These are phyloP conservation scores for Uromys caudimaculatus DNA, from an alignment of 2,797 vertebrate genomes.

Conservation along the genomic window DNA sequence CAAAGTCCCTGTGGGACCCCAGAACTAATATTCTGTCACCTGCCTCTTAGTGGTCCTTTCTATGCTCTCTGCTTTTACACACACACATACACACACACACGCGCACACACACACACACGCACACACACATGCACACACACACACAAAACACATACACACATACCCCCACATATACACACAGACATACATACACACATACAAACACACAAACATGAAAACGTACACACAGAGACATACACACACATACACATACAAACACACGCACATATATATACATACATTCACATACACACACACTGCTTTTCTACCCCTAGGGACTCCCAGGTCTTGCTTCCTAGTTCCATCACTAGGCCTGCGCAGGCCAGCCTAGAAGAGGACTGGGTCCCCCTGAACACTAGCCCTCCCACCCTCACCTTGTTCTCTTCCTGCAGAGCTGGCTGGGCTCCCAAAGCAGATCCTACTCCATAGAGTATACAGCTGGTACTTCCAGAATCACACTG, in stretches of 20 bases:
- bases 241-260: not conserved
- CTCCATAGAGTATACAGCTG: not conserved
- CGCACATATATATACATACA: too few species aligned
- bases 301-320: not conserved
- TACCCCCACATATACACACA: fast-evolving
- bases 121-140: not conserved
- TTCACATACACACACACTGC: not conserved
- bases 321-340: not conserved
- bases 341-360: not conserved
- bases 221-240: fast-evolving
- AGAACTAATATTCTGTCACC: not conserved
- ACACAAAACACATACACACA: too few species aligned
- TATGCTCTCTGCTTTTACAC: not conserved
- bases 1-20: too few species aligned
- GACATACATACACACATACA: not conserved
- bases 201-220: fast-evolving
- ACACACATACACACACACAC: not conserved
- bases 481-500: not conserved
- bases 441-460: not conserved
- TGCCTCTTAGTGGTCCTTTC: not conserved
- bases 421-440: not conserved
- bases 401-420: not conserved
- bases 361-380: not conserved
- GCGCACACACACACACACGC: not conserved
- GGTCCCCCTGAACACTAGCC: not conserved